Evolutionary conservation across 2,113 vertebrate genomes (phyloP), one percentile per base, ranked within the genome.

Genomic region (Lamprologus speciosus): DNA sequence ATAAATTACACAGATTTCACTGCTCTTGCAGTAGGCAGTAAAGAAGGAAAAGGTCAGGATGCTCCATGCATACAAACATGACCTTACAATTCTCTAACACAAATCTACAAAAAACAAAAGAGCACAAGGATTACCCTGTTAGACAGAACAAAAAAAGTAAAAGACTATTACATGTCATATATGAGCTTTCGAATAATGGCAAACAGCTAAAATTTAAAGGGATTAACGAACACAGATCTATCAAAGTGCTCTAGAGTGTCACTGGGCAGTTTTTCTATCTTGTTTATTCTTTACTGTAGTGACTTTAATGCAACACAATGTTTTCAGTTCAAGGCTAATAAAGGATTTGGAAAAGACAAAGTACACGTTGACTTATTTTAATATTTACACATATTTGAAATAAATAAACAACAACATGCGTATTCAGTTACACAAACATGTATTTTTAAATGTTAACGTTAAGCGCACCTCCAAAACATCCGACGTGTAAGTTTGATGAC

Each of bases 361-460:
- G 14, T 2, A 17, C 40, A 28, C 14, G 8, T 73, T 45, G 68
- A 45, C 13, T 26, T 26, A 2, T 45, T 73, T 73, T 17, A 73
- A 73, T 42, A 47, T 4, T 0, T 12, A 12, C 2, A 0, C 42
- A 78, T 17, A 26, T 42, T 58, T 3, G 40, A 73, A 73, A 42
- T 2, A 3, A 2, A 6, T 9, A 4, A 5, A 7, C 0, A 4
- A 23, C 17, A 28, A 0, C 35, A 1, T 58, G 17, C 8, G 5
- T 14, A 17, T 33, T 58, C 21, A 45, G 5, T 21, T 31, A 37
- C 60, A 86, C 11, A 75, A 51, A n/a, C 12, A 2, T 1, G 23
- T 2, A 42, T 8, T 31, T 84, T 28, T 10, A 54, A n/a, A 70
- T 8, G 6, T 45, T 45, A 60, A 58, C 10, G 7, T 57, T 40